Conservation (phyloP, 92 coral and sea anemone species). For the Epizoanthus illoricatus region DNA sequence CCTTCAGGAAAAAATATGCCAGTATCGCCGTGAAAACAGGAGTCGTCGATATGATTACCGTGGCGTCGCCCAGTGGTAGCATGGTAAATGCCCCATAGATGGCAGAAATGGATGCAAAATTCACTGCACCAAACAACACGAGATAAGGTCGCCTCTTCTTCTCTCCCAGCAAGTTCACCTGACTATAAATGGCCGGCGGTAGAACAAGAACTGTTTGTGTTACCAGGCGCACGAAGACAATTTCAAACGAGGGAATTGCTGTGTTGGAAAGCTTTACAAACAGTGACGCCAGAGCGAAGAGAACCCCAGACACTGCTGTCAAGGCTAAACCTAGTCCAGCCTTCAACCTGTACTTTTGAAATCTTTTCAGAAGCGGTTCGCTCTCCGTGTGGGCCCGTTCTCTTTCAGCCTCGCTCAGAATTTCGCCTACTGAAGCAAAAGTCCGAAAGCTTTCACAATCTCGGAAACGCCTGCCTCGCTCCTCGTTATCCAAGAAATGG, state of each 20-base stretch:
- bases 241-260: slow-evolving; percentile 77
- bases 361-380: slow-evolving; percentile 42
- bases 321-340: slow-evolving; percentile 61
- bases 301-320: slow-evolving; percentile 71
- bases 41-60: slow-evolving; percentile 78
- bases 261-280: slow-evolving; percentile 84
- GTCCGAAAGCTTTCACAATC: slow-evolving; percentile 79
- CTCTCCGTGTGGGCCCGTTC: slow-evolving; percentile 44
- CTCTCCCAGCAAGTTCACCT: slow-evolving; percentile 69
- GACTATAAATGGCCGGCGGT: slow-evolving; percentile 71
- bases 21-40: slow-evolving; percentile 76
- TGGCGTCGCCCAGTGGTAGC: slow-evolving; percentile 82
- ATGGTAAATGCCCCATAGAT: slow-evolving; percentile 80
- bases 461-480: slow-evolving; percentile 25
- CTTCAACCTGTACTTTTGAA: slow-evolving; percentile 39
- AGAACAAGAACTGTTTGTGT: slow-evolving; percentile 65
- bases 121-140: slow-evolving; percentile 63
- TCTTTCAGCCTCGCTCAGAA: slow-evolving; percentile 60
- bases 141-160: slow-evolving; percentile 66
- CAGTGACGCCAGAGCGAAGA: slow-evolving; percentile 79
- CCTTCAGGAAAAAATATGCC: slow-evolving; percentile 73
- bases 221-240: slow-evolving; percentile 72
- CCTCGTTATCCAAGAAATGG: slow-evolving; percentile 28
- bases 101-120: slow-evolving; percentile 75
- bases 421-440: slow-evolving; percentile 63